phyloP scores from a whole-genome alignment of 2,113 vertebrate species.

The Saccopteryx leptura region DNA sequence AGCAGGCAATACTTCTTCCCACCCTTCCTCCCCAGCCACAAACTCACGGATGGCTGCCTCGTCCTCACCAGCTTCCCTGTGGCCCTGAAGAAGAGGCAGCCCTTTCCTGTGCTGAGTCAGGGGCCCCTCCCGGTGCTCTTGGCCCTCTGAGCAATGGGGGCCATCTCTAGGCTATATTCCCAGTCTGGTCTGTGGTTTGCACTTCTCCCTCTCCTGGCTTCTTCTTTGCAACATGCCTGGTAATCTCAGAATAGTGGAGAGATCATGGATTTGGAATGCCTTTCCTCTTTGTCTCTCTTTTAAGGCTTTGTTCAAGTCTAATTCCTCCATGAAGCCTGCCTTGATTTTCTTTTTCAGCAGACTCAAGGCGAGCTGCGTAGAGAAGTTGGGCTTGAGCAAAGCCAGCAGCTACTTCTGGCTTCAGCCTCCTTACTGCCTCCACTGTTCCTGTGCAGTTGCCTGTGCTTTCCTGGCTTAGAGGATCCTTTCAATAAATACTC shows the following conservation, averaged over 20 bases:
- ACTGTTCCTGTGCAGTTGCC: not conserved
- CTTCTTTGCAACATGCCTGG: not conserved
- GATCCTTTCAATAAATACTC: not conserved
- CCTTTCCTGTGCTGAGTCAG: not conserved
- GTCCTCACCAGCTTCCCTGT: not conserved
- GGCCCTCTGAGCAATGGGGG: not conserved
- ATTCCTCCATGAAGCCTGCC: not conserved
- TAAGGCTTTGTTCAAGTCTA: not conserved
- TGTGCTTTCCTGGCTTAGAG: not conserved
- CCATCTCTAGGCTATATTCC: not conserved
- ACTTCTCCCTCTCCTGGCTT: not conserved
- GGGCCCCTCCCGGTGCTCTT: too few relatives aligned
- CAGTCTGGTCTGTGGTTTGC: not conserved
- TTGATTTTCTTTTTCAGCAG: not conserved
- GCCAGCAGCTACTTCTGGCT: not conserved
- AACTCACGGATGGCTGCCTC: not conserved
- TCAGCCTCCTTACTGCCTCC: not conserved
- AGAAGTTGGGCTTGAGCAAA: not conserved
- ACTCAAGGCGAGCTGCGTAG: not conserved
- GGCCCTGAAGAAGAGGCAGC: not conserved
- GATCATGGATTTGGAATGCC: not conserved
- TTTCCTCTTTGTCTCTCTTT: conserved; percentile 14
- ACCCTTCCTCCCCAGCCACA: not conserved
- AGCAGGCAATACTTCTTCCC: not conserved
- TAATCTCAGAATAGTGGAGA: not conserved